Evolutionary conservation across 2,113 vertebrate species (phyloP).

Genomic region (Daphoenositta chrysoptera): DNA sequence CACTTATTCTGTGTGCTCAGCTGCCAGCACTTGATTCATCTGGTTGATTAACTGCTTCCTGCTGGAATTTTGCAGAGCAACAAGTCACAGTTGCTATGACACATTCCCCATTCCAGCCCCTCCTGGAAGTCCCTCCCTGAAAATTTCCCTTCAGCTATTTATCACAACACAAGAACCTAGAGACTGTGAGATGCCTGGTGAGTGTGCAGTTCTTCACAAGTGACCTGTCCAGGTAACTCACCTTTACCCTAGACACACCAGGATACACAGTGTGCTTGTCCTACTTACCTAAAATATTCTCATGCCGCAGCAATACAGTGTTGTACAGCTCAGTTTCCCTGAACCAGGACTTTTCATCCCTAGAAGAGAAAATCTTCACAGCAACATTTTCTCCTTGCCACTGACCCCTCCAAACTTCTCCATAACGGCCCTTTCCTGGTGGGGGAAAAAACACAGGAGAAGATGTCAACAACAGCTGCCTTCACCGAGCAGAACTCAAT

Average conservation of each 20-base stretch:
- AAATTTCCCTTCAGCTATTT: neutral
- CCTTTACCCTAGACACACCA: neutral
- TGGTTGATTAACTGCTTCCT: neutral
- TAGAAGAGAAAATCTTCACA: conserved; percentile 97
- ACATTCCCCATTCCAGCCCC: neutral
- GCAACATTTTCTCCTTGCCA: conserved; percentile 98
- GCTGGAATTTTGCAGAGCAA: neutral
- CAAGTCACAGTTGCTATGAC: rapidly evolving
- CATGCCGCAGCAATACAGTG: conserved; percentile 93
- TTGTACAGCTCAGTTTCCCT: conserved; percentile 98
- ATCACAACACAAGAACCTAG: neutral
- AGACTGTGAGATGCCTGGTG: neutral
- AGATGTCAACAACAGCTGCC: neutral
- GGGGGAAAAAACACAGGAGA: neutral
- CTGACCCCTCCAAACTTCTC: conserved; percentile 96
- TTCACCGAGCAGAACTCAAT: neutral
- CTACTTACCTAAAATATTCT: conserved; percentile 91
- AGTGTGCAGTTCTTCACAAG: neutral
- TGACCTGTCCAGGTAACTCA: neutral
- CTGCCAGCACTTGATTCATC: neutral
- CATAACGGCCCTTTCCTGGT: conserved; percentile 93
- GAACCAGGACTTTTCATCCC: conserved; percentile 99
- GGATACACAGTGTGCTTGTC: rapidly evolving
- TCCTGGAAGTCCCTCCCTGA: neutral
- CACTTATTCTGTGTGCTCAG: neutral